A percentile compares a stretch with the other conserved stretches of the same genome.
Conservation (phyloP, 2,888 invertebrate species). For the Campoletis raptor region DNA sequence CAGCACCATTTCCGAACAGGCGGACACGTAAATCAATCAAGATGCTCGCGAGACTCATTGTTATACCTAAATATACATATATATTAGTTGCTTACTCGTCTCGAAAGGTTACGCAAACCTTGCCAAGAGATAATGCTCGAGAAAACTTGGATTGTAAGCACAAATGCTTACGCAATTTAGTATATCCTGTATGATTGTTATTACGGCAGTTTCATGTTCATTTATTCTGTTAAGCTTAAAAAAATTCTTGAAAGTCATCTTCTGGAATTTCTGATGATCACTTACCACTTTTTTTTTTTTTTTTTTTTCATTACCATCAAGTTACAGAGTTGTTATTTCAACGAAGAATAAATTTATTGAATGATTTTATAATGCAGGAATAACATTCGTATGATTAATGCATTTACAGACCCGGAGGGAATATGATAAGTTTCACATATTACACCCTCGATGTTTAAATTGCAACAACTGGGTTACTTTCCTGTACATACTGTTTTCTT, state of each 20-base stretch:
- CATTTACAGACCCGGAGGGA: slow-evolving; percentile 16
- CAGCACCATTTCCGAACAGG: slow-evolving; percentile 48
- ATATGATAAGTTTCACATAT: slow-evolving; percentile 25
- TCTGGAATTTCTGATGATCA: neutral
- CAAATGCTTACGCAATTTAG: slow-evolving; percentile 15
- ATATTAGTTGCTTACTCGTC: slow-evolving; percentile 7
- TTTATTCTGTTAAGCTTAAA: neutral
- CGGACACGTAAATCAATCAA: slow-evolving; percentile 67
- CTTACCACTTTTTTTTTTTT: neutral
- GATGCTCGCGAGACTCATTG: slow-evolving; percentile 53
- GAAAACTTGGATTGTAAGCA: slow-evolving; percentile 33
- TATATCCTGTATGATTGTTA: neutral
- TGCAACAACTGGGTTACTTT: slow-evolving; percentile 25
- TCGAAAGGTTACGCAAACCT: slow-evolving; percentile 30
- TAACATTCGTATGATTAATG: neutral
- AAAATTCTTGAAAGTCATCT: slow-evolving; percentile 7
- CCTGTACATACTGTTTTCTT: slow-evolving; percentile 47
- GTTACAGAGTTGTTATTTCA: neutral
- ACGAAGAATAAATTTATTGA: neutral
- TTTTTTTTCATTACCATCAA: neutral
- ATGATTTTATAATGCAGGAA: neutral
- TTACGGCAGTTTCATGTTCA: neutral
- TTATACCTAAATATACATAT: slow-evolving; percentile 19
- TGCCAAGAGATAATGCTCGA: slow-evolving; percentile 32
- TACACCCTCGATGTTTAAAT: slow-evolving; percentile 41